These are phyloP conservation scores for Gari tellinella DNA, from an alignment of 2,888 invertebrate genomes.

Conservation along the genomic window DNA sequence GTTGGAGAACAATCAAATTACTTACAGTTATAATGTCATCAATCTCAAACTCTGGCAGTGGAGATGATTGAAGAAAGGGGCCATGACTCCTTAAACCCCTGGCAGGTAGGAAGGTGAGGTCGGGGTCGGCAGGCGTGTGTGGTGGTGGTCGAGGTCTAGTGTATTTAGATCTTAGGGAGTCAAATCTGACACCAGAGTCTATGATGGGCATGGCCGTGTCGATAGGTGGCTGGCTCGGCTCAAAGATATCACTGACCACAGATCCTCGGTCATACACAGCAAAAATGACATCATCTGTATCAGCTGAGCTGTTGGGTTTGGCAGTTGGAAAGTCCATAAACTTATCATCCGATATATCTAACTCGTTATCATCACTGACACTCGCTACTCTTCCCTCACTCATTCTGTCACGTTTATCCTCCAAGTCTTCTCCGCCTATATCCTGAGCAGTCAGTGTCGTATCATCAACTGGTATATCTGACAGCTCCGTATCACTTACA, in stretches of 20 bases:
- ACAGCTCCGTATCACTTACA: slow-evolving; percentile 52
- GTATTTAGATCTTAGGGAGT: slow-evolving; percentile 60
- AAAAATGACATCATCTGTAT: slow-evolving; percentile 61
- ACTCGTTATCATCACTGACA: slow-evolving; percentile 68
- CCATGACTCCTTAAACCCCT: slow-evolving; percentile 35
- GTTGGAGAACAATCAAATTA: neutral
- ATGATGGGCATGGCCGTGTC: slow-evolving; percentile 8
- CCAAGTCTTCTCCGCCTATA: slow-evolving; percentile 46
- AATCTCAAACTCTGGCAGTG: slow-evolving; percentile 60
- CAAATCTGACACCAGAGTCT: slow-evolving; percentile 38
- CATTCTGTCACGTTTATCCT: slow-evolving; percentile 42
- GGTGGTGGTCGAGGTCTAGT: slow-evolving; percentile 55
- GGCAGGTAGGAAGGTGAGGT: slow-evolving; percentile 51
- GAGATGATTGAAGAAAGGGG: slow-evolving; percentile 46
- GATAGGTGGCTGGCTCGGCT: slow-evolving; percentile 14
- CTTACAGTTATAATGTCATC: neutral
- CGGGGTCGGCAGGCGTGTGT: slow-evolving; percentile 29
- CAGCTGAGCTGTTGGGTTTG: slow-evolving; percentile 22
- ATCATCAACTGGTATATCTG: slow-evolving; percentile 42
- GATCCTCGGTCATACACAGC: slow-evolving; percentile 62
- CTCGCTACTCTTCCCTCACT: slow-evolving; percentile 62
- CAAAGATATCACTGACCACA: slow-evolving; percentile 71
- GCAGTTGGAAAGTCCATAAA: slow-evolving; percentile 52
- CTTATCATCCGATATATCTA: slow-evolving; percentile 47
- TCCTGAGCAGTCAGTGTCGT: slow-evolving; percentile 42